phyloP scores from a whole-genome alignment of 1,140 invertebrate species.

The Phenacoccus solenopsis region DNA sequence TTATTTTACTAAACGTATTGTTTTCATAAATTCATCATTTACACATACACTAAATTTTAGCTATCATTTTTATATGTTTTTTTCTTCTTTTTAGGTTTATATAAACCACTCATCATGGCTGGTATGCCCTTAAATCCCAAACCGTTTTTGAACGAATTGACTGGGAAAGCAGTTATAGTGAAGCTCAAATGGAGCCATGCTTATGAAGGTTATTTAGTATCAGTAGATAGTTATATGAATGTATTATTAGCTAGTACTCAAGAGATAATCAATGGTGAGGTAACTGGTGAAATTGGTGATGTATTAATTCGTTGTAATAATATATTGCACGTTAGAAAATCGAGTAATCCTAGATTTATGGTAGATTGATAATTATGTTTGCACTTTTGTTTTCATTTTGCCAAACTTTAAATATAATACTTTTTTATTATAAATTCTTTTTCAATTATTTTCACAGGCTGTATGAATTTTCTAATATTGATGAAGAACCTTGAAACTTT shows the following conservation, averaged over 20 bases:
- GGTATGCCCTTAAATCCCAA: constrained; percentile 98
- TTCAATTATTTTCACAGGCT: no score
- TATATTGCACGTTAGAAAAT: background rate
- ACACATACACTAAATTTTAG: no score
- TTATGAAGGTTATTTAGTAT: constrained; percentile 95
- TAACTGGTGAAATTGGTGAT: constrained; percentile 91
- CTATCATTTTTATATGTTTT: no score
- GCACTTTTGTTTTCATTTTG: background rate
- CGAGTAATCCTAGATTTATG: background rate
- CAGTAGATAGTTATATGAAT: constrained; percentile 99
- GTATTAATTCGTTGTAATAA: constrained; percentile 61
- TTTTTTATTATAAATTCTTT: background rate
- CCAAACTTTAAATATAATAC: no score
- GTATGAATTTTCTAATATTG: no score
- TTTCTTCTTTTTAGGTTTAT: no score
- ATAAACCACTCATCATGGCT: constrained; percentile 35
- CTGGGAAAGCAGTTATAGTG: constrained; percentile 92
- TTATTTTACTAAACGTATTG: no score
- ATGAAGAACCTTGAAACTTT: no score
- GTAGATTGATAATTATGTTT: background rate
- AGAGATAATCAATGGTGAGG: constrained; percentile 84
- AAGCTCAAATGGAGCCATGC: constrained; percentile 99
- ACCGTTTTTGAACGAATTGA: constrained; percentile 95
- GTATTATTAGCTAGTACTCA: constrained; percentile 97
- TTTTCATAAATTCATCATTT: no score